These are phyloP conservation scores for Sanderia malayensis DNA, from an alignment of 30 jellyfish, hydroid and myxozoan species.

Conservation along the genomic window DNA sequence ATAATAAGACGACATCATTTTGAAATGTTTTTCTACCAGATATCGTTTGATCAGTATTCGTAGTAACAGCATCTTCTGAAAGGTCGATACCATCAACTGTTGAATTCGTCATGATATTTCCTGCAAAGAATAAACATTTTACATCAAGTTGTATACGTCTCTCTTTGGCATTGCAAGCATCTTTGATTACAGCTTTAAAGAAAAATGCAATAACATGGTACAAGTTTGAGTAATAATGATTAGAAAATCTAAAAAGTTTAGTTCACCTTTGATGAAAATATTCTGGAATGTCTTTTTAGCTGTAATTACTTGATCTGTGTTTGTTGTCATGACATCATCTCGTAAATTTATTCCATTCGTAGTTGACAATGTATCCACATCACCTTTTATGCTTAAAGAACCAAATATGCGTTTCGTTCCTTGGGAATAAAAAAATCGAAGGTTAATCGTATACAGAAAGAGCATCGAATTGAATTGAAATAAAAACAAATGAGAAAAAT, in stretches of 20 bases:
- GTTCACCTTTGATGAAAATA: conserved; percentile 62
- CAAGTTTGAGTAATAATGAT: not conserved
- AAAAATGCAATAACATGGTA: not conserved
- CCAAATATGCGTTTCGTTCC: conserved; percentile 62
- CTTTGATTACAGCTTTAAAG: not conserved
- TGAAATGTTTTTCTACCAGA: conserved; percentile 60
- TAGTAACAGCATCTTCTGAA: conserved; percentile 66
- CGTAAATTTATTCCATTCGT: conserved; percentile 60
- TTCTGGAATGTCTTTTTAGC: conserved; percentile 45
- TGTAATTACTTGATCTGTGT: conserved; percentile 53
- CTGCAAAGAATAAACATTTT: conserved; percentile 13
- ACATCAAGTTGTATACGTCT: not conserved
- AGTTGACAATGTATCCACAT: conserved; percentile 49
- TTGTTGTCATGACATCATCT: conserved; percentile 75
- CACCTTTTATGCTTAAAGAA: conserved; percentile 26
- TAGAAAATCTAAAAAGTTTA: not conserved
- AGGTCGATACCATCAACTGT: conserved; percentile 71
- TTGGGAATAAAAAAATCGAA: not conserved
- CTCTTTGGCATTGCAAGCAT: not conserved
- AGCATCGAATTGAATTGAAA: not conserved
- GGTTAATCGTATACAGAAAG: no score
- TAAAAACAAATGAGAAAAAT: not conserved
- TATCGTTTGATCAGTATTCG: conserved; percentile 61
- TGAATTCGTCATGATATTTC: conserved; percentile 56
- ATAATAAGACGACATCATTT: conserved; percentile 21